These are phyloP conservation scores for Danio albolineatus DNA, from an alignment of 2,797 vertebrate genomes.

Conservation along the genomic window DNA sequence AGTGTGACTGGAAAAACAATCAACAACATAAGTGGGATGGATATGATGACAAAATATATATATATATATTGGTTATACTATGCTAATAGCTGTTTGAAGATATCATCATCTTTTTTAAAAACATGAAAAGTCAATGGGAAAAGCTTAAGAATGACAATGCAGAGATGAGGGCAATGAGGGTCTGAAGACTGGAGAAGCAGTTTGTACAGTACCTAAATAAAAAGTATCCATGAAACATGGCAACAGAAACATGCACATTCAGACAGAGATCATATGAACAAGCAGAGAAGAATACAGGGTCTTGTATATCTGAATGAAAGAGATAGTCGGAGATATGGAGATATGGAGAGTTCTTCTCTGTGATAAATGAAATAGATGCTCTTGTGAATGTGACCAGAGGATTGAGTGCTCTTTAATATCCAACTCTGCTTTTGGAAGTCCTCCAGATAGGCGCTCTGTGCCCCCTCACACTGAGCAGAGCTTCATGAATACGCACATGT, in stretches of 20 bases:
- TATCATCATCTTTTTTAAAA: background rate
- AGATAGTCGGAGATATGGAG: background rate
- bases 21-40: background rate
- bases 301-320: conserved; percentile 14
- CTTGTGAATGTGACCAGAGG: conserved; percentile 54
- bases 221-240: too few species aligned
- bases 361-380: conserved; percentile 54
- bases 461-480: conserved; percentile 6
- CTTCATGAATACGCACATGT: conserved; percentile 22
- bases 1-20: too few species aligned
- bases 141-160: background rate
- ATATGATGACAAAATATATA: background rate
- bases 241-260: background rate
- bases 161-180: too few species aligned
- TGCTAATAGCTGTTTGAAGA: background rate
- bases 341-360: conserved; percentile 23
- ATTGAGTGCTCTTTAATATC: conserved; percentile 58
- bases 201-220: too few species aligned
- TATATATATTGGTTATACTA: background rate
- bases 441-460: conserved; percentile 35
- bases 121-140: too few species aligned
- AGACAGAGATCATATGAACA: conserved; percentile 1
- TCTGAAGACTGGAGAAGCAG: too few species aligned
- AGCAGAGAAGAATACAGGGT: background rate
- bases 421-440: conserved; percentile 39